phyloP scores from a whole-genome alignment of 2,888 invertebrate species.

The Prosopocoilus inquinatus region DNA sequence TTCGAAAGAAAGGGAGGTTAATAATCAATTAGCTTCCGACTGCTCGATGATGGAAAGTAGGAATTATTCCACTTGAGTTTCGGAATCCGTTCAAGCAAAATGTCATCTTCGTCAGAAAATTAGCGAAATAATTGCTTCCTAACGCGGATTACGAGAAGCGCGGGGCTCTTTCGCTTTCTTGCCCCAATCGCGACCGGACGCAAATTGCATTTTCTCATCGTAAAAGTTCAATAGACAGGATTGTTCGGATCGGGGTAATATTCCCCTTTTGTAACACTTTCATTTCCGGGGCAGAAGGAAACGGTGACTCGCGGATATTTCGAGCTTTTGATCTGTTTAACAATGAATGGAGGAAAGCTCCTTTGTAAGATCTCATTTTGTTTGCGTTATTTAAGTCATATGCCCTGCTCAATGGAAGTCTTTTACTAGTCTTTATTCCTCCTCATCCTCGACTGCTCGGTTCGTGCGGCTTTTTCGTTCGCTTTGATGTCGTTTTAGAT shows the following conservation, averaged over 20 bases:
- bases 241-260: constrained; percentile 31
- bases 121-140: constrained; percentile 36
- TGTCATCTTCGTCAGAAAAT: constrained; percentile 9
- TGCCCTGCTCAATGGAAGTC: constrained; percentile 22
- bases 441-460: no score
- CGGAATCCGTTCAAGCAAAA: not conserved
- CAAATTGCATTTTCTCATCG: constrained; percentile 46
- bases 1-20: no score
- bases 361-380: constrained; percentile 36
- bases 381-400: constrained; percentile 37
- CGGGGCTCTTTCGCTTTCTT: constrained; percentile 15
- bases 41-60: no score
- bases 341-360: constrained; percentile 33
- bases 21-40: no score
- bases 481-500: no score
- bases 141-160: constrained; percentile 34
- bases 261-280: constrained; percentile 43
- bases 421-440: constrained; percentile 13
- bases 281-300: constrained; percentile 38
- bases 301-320: constrained; percentile 33
- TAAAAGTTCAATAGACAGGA: constrained; percentile 35
- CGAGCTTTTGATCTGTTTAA: constrained; percentile 35
- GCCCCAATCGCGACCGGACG: constrained; percentile 39
- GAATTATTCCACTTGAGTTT: no score
- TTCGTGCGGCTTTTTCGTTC: no score